Evolutionary conservation across 2,797 vertebrate species (phyloP).

Genomic region (Erpetoichthys calabaricus): DNA sequence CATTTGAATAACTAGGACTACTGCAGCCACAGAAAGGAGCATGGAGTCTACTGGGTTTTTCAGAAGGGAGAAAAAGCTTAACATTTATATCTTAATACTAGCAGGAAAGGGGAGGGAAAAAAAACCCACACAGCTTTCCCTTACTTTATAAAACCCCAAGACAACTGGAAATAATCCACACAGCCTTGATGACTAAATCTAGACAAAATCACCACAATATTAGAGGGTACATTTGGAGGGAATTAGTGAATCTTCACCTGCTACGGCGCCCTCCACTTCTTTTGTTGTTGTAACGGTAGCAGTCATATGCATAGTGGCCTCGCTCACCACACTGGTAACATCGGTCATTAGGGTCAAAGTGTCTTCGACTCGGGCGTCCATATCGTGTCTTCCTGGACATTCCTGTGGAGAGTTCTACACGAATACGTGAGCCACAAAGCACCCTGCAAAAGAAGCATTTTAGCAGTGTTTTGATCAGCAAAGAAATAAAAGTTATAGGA

Average conservation of each 20-base stretch:
- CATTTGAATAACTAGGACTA: too few species aligned
- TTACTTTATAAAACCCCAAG: too few species aligned
- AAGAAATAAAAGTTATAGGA: background rate
- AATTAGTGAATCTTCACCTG: slow-evolving; percentile 25
- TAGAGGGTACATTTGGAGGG: too few species aligned
- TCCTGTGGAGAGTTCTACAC: slow-evolving; percentile 63
- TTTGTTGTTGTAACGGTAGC: slow-evolving; percentile 63
- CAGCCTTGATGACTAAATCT: too few species aligned
- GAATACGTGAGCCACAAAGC: slow-evolving; percentile 59
- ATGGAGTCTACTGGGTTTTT: too few species aligned
- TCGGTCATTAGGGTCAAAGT: slow-evolving; percentile 61
- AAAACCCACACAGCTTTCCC: too few species aligned
- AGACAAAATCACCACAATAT: too few species aligned
- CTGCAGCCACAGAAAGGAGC: too few species aligned
- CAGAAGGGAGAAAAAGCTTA: too few species aligned
- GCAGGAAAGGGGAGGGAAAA: too few species aligned
- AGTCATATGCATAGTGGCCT: slow-evolving; percentile 67
- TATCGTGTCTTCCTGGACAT: slow-evolving; percentile 56
- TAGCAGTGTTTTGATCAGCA: background rate
- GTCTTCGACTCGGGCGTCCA: slow-evolving; percentile 56
- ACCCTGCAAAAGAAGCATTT: slow-evolving; percentile 29
- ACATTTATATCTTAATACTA: too few species aligned
- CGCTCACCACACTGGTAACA: slow-evolving; percentile 66
- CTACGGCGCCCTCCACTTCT: slow-evolving; percentile 29
- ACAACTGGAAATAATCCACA: too few species aligned